phyloP scores from a whole-genome alignment of 2,888 invertebrate species.

The Plebejus anna region DNA sequence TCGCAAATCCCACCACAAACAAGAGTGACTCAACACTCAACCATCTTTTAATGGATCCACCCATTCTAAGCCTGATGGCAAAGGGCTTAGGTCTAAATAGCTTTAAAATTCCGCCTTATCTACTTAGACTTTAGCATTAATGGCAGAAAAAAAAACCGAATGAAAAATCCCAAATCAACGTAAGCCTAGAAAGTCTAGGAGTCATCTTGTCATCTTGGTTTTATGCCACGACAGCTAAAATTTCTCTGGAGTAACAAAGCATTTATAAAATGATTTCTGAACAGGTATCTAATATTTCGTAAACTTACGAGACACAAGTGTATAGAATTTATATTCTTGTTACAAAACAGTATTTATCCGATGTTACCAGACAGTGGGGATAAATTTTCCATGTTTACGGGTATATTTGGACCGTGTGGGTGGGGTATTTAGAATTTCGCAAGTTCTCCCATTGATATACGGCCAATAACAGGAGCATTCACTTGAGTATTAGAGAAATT shows the following conservation, averaged over 20 bases:
- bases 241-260: not conserved
- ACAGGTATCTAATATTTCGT: not conserved
- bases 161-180: not conserved
- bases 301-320: not conserved
- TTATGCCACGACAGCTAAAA: not conserved
- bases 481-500: not conserved
- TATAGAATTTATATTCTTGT: constrained; percentile 14
- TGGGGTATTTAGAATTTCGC: constrained; percentile 24
- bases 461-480: constrained; percentile 10
- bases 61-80: not conserved
- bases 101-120: not conserved
- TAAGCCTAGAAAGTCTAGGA: not conserved
- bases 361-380: constrained; percentile 33
- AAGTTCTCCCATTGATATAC: constrained; percentile 1
- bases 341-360: not conserved
- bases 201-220: not conserved
- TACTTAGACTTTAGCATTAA: not conserved
- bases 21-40: not conserved
- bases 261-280: not conserved
- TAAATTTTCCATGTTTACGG: constrained; percentile 47
- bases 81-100: not conserved
- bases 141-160: not conserved
- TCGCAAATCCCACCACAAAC: not conserved
- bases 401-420: constrained; percentile 46
- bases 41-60: not conserved